Base-by-base conservation (phyloP, 2,888 invertebrate genomes). In the Eudemis profundana region DNA sequence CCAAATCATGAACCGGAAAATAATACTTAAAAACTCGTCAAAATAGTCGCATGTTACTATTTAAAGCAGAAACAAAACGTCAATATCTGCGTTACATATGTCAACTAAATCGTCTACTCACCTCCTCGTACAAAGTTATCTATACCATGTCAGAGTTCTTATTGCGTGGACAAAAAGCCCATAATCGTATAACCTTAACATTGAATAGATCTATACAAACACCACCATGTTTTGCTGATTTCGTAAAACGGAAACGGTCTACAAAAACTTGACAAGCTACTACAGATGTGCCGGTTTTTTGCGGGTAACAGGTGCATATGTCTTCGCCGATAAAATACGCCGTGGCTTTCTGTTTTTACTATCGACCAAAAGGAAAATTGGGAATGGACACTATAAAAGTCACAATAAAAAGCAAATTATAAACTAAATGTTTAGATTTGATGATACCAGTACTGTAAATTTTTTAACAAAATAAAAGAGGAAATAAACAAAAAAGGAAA, bases 251-350 rank as follows among this genome's bases (percentile, higher is more conserved):
- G 69, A 69, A 66, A 51, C 51, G 40, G 33, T 59, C 61, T 42
- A 59, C 57, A 68, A 68, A 69, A 63, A 69, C 61, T 54, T 61
- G 68, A 66, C 66, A 67, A 59, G 67, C 64, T 51, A 64, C 64
- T 51, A 61, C 69, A 69, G 64, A 69, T 69, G 68, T 42, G 61
- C 46, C 51, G 12, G 64, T 59, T 60, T 60, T 59, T 65, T 67
- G 63, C 50, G 36, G 51, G 53, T 51, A 62, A 57, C 63, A 67
- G 57, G 63, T 67, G 67, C 44, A 21, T 38, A 29, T 44, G 33
- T 54, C 50, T 46, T 42, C 46, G 33, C 44, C 59, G 59, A 65
- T 60, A 60, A 40, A 65, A 40, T 36, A 33, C 40, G 38, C 10
- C n/a, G 40, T 12, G 19, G n/a, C 40, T 56, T 56, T 29, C 23